A percentile compares a stretch with the other conserved stretches of the same genome.
Evolutionary conservation across 1,140 invertebrate genomes (phyloP).

Genomic region (Rhagoletis pomonella): DNA sequence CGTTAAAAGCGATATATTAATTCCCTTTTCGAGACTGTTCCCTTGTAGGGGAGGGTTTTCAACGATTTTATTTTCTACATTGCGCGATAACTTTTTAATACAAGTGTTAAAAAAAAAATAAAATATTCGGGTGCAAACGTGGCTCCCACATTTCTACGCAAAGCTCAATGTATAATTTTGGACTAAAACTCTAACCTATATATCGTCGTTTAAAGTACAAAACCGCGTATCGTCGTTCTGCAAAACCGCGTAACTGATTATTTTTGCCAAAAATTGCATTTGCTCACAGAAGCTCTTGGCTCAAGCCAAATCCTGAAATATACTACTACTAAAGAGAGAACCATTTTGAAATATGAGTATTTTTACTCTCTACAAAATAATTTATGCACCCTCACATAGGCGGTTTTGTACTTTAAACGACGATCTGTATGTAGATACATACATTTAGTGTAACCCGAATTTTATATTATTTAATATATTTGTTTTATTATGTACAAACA

Average conservation of each 20-base stretch:
- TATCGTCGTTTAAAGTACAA: background rate
- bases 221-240: no score
- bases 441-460: background rate
- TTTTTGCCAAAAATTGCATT: no score
- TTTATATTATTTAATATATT: background rate
- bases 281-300: no score
- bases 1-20: constrained; percentile 1
- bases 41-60: background rate
- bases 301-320: no score
- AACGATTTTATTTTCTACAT: background rate
- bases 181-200: background rate
- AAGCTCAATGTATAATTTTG: background rate
- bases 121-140: background rate
- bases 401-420: no score
- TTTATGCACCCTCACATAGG: no score
- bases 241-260: no score
- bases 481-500: background rate
- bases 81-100: background rate
- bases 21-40: background rate
- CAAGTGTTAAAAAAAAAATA: background rate
- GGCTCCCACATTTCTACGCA: background rate
- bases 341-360: no score
- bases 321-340: no score
- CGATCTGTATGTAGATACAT: no score
- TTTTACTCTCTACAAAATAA: no score